Conservation (phyloP, 2,888 invertebrate species). For the Papilio demoleus region DNA sequence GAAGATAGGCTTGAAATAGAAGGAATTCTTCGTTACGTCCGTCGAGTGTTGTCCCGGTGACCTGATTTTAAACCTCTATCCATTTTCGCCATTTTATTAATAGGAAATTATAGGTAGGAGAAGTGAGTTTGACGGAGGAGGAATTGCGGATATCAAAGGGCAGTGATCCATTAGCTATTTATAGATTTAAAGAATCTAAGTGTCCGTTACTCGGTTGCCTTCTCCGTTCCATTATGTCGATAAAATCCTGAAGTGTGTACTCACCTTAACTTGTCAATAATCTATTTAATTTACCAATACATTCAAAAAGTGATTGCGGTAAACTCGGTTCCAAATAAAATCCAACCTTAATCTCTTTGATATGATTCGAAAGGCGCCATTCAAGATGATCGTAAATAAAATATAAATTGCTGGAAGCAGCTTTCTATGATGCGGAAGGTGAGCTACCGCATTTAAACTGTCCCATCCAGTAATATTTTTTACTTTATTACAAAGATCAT, state of each 20-base stretch:
- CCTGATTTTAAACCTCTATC: no score
- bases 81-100: no score
- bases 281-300: constrained; percentile 46
- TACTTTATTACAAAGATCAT: constrained; percentile 37
- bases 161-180: no score
- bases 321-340: constrained; percentile 50
- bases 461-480: constrained; percentile 27
- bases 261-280: not conserved
- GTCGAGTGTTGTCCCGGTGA: no score
- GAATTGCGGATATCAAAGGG: no score
- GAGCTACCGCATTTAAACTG: constrained; percentile 54
- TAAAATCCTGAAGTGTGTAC: not conserved
- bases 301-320: constrained; percentile 44
- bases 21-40: no score
- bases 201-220: no score
- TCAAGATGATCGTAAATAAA: constrained; percentile 61
- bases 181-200: no score
- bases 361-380: constrained; percentile 60
- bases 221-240: not conserved
- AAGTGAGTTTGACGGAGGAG: no score
- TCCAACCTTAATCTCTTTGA: constrained; percentile 57
- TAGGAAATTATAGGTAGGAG: no score
- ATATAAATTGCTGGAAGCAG: constrained; percentile 57
- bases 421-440: constrained; percentile 49
- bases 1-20: no score